These are phyloP conservation scores for Rhagoletis zephyria DNA, from an alignment of 1,140 invertebrate genomes.

Conservation along the genomic window DNA sequence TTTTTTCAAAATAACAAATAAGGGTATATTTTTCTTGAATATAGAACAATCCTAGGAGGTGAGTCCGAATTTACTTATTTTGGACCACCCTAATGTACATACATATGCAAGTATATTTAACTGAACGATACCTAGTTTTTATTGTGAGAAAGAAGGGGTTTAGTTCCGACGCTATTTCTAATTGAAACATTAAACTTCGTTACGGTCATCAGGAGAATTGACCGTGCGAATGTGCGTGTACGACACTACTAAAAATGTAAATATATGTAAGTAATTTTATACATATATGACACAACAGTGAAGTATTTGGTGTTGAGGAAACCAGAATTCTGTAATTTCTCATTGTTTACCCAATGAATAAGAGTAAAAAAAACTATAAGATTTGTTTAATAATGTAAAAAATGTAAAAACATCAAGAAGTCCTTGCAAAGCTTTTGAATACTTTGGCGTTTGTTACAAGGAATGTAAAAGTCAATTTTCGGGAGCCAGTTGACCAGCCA, in stretches of 20 bases:
- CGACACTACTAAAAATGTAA: no score
- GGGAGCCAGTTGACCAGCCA: no score
- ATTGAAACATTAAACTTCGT: conserved; percentile 66
- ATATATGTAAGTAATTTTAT: background rate
- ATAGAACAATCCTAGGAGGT: no score
- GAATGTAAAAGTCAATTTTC: no score
- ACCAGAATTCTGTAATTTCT: background rate
- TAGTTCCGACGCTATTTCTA: conserved; percentile 58
- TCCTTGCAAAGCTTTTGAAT: no score
- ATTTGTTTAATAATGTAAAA: background rate
- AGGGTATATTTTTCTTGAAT: no score
- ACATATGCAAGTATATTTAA: no score
- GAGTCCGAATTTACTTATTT: no score
- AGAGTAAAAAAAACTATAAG: background rate
- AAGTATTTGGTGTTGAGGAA: background rate
- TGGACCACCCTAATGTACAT: background rate
- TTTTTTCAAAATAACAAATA: no score
- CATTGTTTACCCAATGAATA: background rate
- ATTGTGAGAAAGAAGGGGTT: background rate
- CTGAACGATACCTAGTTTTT: no score
- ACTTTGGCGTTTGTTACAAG: no score
- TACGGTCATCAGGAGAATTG: conserved; percentile 56
- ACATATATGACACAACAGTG: background rate
- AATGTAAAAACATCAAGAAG: background rate
- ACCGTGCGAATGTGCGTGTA: background rate